Base-by-base conservation (phyloP, 2,888 invertebrate species). In the Epirrhoe tristata region DNA sequence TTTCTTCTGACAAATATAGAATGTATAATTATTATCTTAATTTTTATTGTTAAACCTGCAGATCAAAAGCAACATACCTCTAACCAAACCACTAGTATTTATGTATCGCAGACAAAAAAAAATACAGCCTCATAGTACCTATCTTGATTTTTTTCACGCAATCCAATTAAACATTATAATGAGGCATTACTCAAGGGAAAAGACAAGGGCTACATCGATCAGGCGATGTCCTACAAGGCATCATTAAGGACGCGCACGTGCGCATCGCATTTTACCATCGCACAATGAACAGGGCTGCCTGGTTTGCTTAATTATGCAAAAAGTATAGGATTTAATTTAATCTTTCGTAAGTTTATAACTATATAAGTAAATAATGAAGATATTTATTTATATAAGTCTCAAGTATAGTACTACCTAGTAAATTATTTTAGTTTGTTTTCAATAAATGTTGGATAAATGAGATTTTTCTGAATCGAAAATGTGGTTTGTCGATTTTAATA, bases 191-290 rank as follows among this genome's bases (percentile, higher is more conserved):
- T 68, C 61, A 68, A 61, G 68, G 58, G 68, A 62, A 57, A 61
- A 43, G 57, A 66, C 56, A 56, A 64, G 57, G 52, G 67, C 60
- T 60, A 60, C 68, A 68, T 68, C 68, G 68, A 68, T 68, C 68
- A 68, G 64, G 58, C 68, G 61, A 60, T 68, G 68, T 68, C 68
- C 64, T 61, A 68, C 68, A 68, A 54, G 61, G 58, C 57, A 64
- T 68, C 68, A 68, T 68, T 68, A 68, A 68, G 68, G 57, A 54
- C 60, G 68, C 68, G 68, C 68, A 64, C 68, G 68, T 68, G 68
- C 61, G 54, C 64, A 64, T 68, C 68, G 68, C 64, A 64, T 58
- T 62, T 61, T 68, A 64, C 68, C 58, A 68, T 68, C 68, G 48
- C 61, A 58, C 58, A 36, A 56, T 39, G 43, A 57, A 54, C 50